Evolutionary conservation across 1,140 invertebrate species (phyloP).

Genomic region (Leptoteleia sp.): DNA sequence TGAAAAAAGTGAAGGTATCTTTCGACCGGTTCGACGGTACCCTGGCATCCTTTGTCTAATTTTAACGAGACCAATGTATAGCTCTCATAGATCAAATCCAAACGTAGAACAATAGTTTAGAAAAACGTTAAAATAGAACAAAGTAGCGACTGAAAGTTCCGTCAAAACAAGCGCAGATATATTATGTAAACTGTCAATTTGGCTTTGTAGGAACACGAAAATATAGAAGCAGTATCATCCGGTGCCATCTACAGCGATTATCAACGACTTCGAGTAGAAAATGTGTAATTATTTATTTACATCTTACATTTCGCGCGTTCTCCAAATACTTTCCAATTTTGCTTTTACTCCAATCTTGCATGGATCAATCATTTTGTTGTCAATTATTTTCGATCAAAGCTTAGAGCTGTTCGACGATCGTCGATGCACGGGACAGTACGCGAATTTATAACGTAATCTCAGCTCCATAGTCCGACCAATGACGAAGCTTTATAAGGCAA

Average conservation of each 20-base stretch:
- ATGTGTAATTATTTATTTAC: slow-evolving; percentile 91
- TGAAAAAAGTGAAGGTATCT: slow-evolving; percentile 91
- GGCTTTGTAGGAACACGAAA: slow-evolving; percentile 86
- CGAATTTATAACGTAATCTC: too few species aligned
- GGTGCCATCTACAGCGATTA: slow-evolving; percentile 99
- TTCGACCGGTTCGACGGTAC: background rate
- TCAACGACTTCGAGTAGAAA: slow-evolving; percentile 97
- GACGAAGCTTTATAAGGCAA: too few species aligned
- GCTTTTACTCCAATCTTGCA: too few species aligned
- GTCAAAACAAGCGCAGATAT: slow-evolving; percentile 23
- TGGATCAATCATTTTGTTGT: too few species aligned
- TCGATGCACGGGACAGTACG: too few species aligned
- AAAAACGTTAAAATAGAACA: slow-evolving; percentile 56
- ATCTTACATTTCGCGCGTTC: slow-evolving; percentile 15
- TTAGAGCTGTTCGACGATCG: too few species aligned
- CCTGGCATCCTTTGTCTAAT: slow-evolving; percentile 31
- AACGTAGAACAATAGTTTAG: slow-evolving; percentile 53
- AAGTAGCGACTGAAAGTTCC: slow-evolving; percentile 9
- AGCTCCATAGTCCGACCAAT: too few species aligned
- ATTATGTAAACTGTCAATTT: slow-evolving; percentile 58
- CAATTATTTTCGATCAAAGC: too few species aligned
- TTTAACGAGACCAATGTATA: slow-evolving; percentile 14
- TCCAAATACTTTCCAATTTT: background rate
- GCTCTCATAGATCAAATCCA: slow-evolving; percentile 26
- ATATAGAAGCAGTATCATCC: slow-evolving; percentile 95